Evolutionary conservation across 2,888 invertebrate genomes (phyloP).

Genomic region (Seira ritae): DNA sequence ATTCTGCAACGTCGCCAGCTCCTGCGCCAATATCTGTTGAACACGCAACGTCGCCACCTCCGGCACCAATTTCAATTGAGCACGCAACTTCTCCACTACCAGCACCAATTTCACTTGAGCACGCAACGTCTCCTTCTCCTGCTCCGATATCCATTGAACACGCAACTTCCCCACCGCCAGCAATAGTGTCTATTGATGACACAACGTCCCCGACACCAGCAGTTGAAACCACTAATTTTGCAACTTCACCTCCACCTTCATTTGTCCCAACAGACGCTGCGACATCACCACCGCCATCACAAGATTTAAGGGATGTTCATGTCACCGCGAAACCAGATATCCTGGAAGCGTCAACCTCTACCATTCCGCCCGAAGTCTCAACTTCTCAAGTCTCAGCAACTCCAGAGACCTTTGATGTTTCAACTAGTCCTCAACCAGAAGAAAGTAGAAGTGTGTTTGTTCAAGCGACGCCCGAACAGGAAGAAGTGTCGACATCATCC

Average conservation of each 20-base stretch:
- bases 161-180: background rate
- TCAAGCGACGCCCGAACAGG: background rate
- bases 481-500: constrained; percentile 28
- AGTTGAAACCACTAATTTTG: constrained; percentile 74
- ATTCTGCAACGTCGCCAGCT: background rate
- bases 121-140: constrained; percentile 13
- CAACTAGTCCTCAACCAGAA: background rate
- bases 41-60: constrained; percentile 12
- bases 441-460: background rate
- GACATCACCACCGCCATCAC: background rate
- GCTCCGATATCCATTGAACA: background rate
- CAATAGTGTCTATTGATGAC: background rate
- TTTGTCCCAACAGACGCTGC: constrained; percentile 28
- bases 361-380: background rate
- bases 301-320: background rate
- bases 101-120: background rate
- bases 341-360: constrained; percentile 23
- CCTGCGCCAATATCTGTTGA: background rate
- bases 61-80: background rate
- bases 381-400: constrained; percentile 30
- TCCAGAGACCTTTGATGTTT: constrained; percentile 25
- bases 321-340: constrained; percentile 32
- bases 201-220: constrained; percentile 14
- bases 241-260: constrained; percentile 75
- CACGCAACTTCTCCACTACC: background rate